Evolutionary conservation across 2,888 invertebrate species (phyloP).

Genomic region (Synergus itoensis): DNA sequence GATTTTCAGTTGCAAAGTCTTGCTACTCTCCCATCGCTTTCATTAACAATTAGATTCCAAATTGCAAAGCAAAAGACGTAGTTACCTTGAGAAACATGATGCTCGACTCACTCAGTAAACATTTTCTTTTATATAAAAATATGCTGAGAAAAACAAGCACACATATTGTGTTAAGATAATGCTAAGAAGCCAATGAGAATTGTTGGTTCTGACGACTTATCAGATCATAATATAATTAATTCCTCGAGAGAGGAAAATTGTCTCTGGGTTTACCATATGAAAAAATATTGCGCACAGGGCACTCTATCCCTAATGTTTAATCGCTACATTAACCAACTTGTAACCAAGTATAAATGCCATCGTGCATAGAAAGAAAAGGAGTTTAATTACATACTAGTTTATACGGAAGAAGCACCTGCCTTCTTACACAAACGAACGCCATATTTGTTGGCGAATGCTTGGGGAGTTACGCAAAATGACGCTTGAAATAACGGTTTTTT

Average conservation of each 20-base stretch:
- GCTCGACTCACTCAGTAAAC: not conserved
- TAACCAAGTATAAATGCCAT: constrained; percentile 7
- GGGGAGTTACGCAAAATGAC: constrained; percentile 29
- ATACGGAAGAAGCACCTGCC: constrained; percentile 34
- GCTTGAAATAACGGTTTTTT: constrained; percentile 34
- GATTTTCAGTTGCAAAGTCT: not conserved
- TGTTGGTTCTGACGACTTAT: not conserved
- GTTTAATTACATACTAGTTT: constrained; percentile 35
- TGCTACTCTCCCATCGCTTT: not conserved
- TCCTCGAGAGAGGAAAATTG: not conserved
- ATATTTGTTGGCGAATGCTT: constrained; percentile 32
- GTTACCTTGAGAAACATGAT: not conserved
- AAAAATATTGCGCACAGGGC: not conserved
- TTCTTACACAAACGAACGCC: constrained; percentile 30
- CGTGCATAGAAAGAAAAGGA: constrained; percentile 3
- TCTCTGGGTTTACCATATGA: not conserved
- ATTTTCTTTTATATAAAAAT: not conserved
- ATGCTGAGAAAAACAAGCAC: not conserved
- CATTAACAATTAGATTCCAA: not conserved
- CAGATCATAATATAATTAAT: not conserved
- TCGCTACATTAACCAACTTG: constrained; percentile 18
- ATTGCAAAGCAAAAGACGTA: not conserved
- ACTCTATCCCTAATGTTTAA: not conserved
- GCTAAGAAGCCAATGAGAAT: not conserved
- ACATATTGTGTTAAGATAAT: not conserved